Conservation (phyloP, 1,140 invertebrate genomes). For the Centruroides vittatus region DNA sequence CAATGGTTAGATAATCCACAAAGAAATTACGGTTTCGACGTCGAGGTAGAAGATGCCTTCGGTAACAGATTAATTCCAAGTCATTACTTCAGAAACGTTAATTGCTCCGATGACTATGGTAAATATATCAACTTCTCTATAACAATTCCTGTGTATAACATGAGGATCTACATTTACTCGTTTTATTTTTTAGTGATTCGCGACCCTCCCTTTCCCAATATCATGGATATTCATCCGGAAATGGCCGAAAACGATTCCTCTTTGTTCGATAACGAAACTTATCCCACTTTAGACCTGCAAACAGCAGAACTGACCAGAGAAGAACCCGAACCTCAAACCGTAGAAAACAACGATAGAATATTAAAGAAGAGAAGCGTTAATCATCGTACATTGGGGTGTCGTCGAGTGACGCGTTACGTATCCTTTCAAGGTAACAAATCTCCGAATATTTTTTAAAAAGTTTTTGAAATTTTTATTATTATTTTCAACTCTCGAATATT, state of each 20-base stretch:
- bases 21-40: constrained; percentile 17
- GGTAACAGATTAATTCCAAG: constrained; percentile 12
- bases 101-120: constrained; percentile 12
- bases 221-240: constrained; percentile 9
- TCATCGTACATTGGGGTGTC: no score
- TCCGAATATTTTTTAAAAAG: no score
- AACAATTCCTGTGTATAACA: no score
- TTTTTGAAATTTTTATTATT: no score
- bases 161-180: no score
- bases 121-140: neutral
- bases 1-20: constrained; percentile 15
- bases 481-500: no score
- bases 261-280: constrained; percentile 16
- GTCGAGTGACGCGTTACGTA: no score
- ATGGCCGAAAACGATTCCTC: constrained; percentile 10
- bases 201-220: constrained; percentile 15
- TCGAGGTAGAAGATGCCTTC: constrained; percentile 15
- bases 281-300: constrained; percentile 14
- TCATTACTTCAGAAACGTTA: constrained; percentile 13
- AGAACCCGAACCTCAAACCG: neutral
- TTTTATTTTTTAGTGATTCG: neutral
- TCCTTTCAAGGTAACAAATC: no score
- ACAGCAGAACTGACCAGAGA: constrained; percentile 4
- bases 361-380: no score
- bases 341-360: no score